phyloP scores from a whole-genome alignment of 92 coral and sea anemone genomes.

The Anthopleura xanthogrammica region DNA sequence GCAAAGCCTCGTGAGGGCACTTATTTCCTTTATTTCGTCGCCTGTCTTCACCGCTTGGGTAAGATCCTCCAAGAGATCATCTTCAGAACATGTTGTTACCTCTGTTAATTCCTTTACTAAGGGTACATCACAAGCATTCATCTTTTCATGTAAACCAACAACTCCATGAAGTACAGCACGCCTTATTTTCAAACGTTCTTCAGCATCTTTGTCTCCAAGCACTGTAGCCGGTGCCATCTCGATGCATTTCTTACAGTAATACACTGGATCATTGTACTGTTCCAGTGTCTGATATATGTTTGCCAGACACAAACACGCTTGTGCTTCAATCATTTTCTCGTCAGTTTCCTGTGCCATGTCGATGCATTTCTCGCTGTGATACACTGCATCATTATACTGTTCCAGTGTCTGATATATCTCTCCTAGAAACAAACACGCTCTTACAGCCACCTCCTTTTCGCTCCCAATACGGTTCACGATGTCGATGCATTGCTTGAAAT shows the following conservation, averaged over 20 bases:
- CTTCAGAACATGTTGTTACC: background rate
- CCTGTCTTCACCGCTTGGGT: background rate
- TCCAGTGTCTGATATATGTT: too few species aligned
- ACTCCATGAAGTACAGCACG: background rate
- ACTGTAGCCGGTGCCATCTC: background rate
- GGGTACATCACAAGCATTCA: background rate
- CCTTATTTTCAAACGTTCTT: background rate
- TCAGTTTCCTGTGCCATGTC: slow-evolving; percentile 4
- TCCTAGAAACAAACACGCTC: too few species aligned
- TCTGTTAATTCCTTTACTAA: background rate
- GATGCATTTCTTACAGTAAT: too few species aligned
- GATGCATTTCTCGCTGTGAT: background rate
- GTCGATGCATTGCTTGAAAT: background rate
- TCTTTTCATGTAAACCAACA: background rate
- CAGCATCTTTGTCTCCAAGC: slow-evolving; percentile 1
- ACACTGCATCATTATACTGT: too few species aligned
- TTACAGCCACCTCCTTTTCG: too few species aligned
- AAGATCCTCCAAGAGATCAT: background rate
- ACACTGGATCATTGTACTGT: too few species aligned
- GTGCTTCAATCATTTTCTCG: too few species aligned
- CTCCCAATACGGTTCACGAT: too few species aligned
- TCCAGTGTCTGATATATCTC: too few species aligned
- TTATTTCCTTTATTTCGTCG: background rate
- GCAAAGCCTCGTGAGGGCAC: background rate
- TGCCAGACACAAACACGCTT: too few species aligned